phyloP scores from a whole-genome alignment of 37 sponge, comb jelly and placozoan genomes.

The Ianthella basta region DNA sequence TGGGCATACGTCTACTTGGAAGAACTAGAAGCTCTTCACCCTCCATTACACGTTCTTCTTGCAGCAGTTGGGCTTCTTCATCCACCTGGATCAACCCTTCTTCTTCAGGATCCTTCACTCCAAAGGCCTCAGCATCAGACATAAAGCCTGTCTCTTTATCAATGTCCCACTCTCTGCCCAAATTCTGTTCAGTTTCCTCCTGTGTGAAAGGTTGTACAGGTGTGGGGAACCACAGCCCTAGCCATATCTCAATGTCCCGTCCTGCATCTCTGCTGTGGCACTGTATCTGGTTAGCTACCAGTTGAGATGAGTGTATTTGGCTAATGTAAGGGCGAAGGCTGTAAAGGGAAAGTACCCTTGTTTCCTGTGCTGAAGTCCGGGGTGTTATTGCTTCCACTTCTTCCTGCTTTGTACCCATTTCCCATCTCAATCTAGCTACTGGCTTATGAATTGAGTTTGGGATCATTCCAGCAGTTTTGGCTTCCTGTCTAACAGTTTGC shows the following conservation, averaged over 20 bases:
- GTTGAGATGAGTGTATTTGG: neutral
- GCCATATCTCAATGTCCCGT: slow-evolving; percentile 61
- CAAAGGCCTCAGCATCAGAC: neutral
- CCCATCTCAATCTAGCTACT: neutral
- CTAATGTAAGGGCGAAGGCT: neutral
- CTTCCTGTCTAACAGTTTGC: slow-evolving; percentile 2
- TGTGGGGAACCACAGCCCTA: slow-evolving; percentile 48
- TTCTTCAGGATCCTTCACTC: neutral
- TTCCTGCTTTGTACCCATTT: neutral
- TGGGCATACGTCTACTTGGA: neutral
- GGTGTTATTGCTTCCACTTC: neutral
- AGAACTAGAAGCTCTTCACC: slow-evolving; percentile 22
- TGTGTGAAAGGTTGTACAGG: neutral
- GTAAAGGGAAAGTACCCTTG: neutral
- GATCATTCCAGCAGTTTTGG: neutral
- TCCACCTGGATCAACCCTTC: neutral
- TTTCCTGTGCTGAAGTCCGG: neutral
- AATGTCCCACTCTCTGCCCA: neutral
- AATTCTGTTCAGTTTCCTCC: neutral
- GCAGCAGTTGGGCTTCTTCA: slow-evolving; percentile 46
- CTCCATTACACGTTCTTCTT: slow-evolving; percentile 42
- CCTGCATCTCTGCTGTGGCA: neutral
- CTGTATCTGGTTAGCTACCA: neutral
- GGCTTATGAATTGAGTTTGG: neutral
- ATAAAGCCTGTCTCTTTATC: neutral